Base-by-base conservation (phyloP, 2,888 invertebrate genomes). In the Mesochorus sp. region DNA sequence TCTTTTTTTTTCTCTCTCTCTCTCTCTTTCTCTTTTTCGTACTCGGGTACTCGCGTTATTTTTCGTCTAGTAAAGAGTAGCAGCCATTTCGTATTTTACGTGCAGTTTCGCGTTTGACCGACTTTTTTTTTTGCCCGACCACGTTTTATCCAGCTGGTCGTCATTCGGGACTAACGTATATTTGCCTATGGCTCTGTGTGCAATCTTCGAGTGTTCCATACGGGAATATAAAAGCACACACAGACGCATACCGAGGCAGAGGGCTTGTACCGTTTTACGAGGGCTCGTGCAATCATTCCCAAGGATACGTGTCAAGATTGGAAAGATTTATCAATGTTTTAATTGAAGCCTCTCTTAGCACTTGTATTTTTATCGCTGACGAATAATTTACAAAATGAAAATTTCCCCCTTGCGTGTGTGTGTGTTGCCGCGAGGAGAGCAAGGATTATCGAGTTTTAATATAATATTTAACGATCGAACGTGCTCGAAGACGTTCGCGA, bases 11-110 rank as follows among this genome's bases (percentile, higher is more conserved):
- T 34, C 19, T 39, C 42, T 34, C 57, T 70, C 68, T 34, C 19
- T 39, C 42, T 34, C 49, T 55, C 49, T 12, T 8, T 47, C 70
- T 39, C n/a, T 17, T 3, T 4, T n/a, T 12, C 19, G 6, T 1
- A 3, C 31, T 12, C 3, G n/a, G n/a, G 19, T 37, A 49, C 26
- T 59, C 42, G 44, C 70, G 17, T 70, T 53, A 64, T 31, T 24
- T 59, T 47, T 59, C 51, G 10, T 26, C n/a, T 70, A 34, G 17
- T 57, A 26, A 14, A 42, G 21, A 53, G 37, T 66, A 62, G 49
- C 70, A 37, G 37, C 64, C 64, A 70, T 78, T 70, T 70, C 70
- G 66, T 66, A 47, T 74, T 70, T 78, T 78, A 74, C 78, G 74
- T 47, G 64, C 59, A 57, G 64, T 66, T 47, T 44, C 64, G 6